phyloP scores from a whole-genome alignment of 2,888 invertebrate species.

The Apoda limacodes region DNA sequence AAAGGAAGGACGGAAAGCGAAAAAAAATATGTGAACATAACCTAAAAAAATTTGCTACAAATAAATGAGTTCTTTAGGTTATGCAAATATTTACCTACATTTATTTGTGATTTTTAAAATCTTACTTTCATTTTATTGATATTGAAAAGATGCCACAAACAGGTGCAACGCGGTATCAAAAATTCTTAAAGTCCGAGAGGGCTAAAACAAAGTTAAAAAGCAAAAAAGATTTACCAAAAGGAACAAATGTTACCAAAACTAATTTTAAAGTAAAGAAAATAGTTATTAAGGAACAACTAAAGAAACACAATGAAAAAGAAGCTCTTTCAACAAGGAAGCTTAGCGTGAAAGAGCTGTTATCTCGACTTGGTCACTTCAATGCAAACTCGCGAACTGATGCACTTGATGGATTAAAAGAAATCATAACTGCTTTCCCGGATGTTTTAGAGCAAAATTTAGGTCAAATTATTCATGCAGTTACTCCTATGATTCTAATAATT shows the following conservation, averaged over 20 bases:
- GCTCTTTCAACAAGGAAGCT: slow-evolving; percentile 76
- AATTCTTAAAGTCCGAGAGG: slow-evolving; percentile 85
- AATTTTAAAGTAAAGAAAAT: slow-evolving; percentile 92
- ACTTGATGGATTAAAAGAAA: slow-evolving; percentile 70
- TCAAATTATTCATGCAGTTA: slow-evolving; percentile 75
- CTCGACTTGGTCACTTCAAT: slow-evolving; percentile 81
- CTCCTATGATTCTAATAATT: slow-evolving; percentile 78
- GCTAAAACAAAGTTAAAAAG: slow-evolving; percentile 90
- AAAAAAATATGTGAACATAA: no score
- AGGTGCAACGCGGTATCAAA: slow-evolving; percentile 74
- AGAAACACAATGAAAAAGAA: slow-evolving; percentile 60
- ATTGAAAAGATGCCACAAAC: slow-evolving; percentile 56
- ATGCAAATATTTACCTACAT: no score
- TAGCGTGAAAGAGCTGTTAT: slow-evolving; percentile 77
- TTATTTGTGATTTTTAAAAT: no score
- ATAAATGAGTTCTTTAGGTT: no score
- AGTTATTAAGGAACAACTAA: slow-evolving; percentile 81
- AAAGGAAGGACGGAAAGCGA: no score
- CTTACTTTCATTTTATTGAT: no score
- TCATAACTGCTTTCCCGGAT: slow-evolving; percentile 42
- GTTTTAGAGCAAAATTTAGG: slow-evolving; percentile 71
- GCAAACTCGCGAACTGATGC: slow-evolving; percentile 75
- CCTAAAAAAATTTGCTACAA: no score
- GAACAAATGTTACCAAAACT: slow-evolving; percentile 89
- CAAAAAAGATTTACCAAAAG: slow-evolving; percentile 84